Evolutionary conservation across 2,797 vertebrate genomes (phyloP).

Genomic region (Iguana delicatissima): DNA sequence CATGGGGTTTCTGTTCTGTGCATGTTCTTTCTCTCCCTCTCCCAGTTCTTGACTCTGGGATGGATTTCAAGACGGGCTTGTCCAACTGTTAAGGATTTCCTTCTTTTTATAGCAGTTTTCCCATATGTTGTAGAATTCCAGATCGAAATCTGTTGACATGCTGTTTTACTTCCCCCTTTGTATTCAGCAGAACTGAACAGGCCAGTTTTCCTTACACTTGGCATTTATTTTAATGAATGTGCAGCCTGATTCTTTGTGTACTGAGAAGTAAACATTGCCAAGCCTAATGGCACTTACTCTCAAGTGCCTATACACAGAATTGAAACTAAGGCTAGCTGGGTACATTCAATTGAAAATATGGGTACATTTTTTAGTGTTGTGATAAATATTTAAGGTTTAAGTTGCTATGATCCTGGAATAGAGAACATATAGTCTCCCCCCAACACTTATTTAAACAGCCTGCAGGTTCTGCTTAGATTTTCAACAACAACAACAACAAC

Average conservation of each 20-base stretch:
- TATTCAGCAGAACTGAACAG: neutral
- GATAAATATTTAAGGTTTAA: neutral
- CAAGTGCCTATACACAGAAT: neutral
- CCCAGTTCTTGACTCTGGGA: slow-evolving; percentile 80
- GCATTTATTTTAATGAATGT: neutral
- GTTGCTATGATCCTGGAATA: neutral
- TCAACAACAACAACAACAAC: neutral
- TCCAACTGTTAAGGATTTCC: slow-evolving; percentile 83
- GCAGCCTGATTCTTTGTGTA: neutral
- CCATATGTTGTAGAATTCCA: slow-evolving; percentile 82
- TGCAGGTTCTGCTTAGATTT: neutral
- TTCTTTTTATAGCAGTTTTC: slow-evolving; percentile 81
- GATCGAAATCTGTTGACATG: slow-evolving; percentile 77
- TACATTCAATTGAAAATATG: neutral
- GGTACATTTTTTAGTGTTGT: neutral
- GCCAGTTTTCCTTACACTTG: neutral
- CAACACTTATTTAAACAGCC: neutral
- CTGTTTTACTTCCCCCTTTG: slow-evolving; percentile 49
- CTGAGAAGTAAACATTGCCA: neutral
- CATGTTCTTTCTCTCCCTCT: slow-evolving; percentile 66
- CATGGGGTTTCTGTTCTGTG: slow-evolving; percentile 77
- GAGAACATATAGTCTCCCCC: neutral
- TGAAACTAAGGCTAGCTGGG: neutral
- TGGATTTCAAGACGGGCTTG: slow-evolving; percentile 84
- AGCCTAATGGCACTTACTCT: neutral